phyloP scores from a whole-genome alignment of 1,140 invertebrate species.

The Drosophila truncata region DNA sequence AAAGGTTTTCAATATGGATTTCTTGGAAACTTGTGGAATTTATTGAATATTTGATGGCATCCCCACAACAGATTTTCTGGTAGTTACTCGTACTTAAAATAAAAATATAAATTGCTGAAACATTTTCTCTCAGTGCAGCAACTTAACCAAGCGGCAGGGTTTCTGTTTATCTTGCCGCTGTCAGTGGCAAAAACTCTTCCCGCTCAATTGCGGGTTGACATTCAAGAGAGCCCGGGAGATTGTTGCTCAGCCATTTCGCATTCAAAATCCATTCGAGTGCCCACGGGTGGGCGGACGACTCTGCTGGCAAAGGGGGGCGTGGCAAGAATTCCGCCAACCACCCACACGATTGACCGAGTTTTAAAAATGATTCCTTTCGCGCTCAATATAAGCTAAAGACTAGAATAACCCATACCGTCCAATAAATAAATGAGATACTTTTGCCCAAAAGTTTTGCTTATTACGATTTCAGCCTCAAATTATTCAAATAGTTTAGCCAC shows the following conservation, averaged over 20 bases:
- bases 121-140: constrained; percentile 6
- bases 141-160: constrained; percentile 56
- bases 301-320: constrained; percentile 4
- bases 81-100: no score
- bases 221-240: constrained; percentile 63
- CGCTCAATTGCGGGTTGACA: constrained; percentile 57
- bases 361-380: not conserved
- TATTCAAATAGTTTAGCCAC: not conserved
- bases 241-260: constrained; percentile 57
- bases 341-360: constrained; percentile 48
- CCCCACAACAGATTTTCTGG: no score
- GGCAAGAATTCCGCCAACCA: constrained; percentile 10
- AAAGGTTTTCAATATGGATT: not conserved
- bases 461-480: not conserved
- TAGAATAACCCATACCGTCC: not conserved
- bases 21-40: not conserved
- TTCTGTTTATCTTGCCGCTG: constrained; percentile 72
- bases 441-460: not conserved
- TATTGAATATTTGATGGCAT: not conserved
- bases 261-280: constrained; percentile 61
- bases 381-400: constrained; percentile 1
- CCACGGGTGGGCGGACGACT: constrained; percentile 39
- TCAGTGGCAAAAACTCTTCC: constrained; percentile 39
- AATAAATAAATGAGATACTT: constrained; percentile 12
- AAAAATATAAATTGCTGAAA: no score